Evolutionary conservation across 2,113 vertebrate genomes (phyloP), one percentile per base, ranked within the genome.

Genomic region (Colius striatus): DNA sequence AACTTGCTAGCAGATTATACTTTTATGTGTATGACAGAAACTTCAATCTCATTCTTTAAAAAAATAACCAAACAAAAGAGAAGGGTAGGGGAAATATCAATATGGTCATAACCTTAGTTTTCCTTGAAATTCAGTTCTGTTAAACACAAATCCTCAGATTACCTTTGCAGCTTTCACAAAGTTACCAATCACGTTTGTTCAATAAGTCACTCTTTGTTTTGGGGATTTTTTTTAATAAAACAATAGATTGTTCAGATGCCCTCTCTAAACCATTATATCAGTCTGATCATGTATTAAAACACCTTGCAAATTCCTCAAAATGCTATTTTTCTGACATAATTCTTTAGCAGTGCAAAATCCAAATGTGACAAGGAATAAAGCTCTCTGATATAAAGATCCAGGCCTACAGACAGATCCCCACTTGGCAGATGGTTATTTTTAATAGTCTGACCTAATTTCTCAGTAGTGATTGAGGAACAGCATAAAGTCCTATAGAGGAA

Each of bases 371-470:
- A 92, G 83, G n/a, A 94, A 73, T 85, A 96, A 96, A 97, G 65
- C 38, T 73, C 70, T 84, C 55, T 66, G 38, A 85, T 87, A 51
- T 48, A 93, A 94, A 63, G 61, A 89, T 16, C 60, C 94, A 95
- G 85, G 95, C 89, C 94, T 96, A 70, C 58, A 93, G 91, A 89
- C 63, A 96, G 91, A 96, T 95, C 60, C 86, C 89, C 57, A 74
- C 72, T 86, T 91, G 95, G 73, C 80, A 97, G 87, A 94, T 87
- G 90, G 93, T 80, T 97, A 97, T 97, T 97, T 98, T 97, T 97
- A 97, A 96, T 95, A 94, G 77, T 67, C 72, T 97, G 96, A 97
- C 96, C 97, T 96, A 97, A 95, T 97, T 98, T 93, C 55, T 92
- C 65, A 78, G n/a, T 50, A 61, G 87, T 75, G 68, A 94, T 97